phyloP scores from a whole-genome alignment of 2,888 invertebrate species.

The Luperina testacea region DNA sequence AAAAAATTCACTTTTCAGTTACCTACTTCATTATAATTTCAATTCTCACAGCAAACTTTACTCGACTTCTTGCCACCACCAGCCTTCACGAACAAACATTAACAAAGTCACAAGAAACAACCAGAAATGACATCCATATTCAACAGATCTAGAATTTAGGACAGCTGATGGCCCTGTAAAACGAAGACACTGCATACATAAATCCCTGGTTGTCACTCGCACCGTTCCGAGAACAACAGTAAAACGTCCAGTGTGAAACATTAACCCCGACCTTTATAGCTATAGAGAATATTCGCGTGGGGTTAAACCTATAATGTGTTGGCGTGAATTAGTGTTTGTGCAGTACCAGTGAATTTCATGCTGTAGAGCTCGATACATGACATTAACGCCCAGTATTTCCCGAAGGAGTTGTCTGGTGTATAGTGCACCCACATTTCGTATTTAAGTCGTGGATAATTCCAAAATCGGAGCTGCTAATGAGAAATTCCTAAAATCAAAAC shows the following conservation, averaged over 20 bases:
- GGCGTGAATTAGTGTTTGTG: neutral
- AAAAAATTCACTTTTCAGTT: neutral
- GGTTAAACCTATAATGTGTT: conserved; percentile 9
- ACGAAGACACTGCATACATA: conserved; percentile 46
- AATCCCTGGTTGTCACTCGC: conserved; percentile 52
- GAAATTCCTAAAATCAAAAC: neutral
- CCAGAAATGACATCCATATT: conserved; percentile 43
- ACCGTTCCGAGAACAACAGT: conserved; percentile 42
- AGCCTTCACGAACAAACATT: conserved; percentile 19
- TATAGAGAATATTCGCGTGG: conserved; percentile 11
- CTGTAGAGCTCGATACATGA: neutral
- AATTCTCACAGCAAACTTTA: neutral
- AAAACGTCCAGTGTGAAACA: conserved; percentile 25
- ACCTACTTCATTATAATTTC: neutral
- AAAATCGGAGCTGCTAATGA: neutral
- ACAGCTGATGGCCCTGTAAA: conserved; percentile 13
- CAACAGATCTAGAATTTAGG: conserved; percentile 46
- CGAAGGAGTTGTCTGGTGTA: neutral
- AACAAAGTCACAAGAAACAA: conserved; percentile 29
- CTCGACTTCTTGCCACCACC: neutral
- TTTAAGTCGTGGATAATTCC: neutral
- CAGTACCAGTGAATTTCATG: conserved; percentile 6
- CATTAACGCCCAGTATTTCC: neutral
- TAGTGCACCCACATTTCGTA: neutral
- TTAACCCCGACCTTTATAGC: conserved; percentile 24